Evolutionary conservation across 2,888 invertebrate genomes (phyloP).

Genomic region (Pterostichus madidus): DNA sequence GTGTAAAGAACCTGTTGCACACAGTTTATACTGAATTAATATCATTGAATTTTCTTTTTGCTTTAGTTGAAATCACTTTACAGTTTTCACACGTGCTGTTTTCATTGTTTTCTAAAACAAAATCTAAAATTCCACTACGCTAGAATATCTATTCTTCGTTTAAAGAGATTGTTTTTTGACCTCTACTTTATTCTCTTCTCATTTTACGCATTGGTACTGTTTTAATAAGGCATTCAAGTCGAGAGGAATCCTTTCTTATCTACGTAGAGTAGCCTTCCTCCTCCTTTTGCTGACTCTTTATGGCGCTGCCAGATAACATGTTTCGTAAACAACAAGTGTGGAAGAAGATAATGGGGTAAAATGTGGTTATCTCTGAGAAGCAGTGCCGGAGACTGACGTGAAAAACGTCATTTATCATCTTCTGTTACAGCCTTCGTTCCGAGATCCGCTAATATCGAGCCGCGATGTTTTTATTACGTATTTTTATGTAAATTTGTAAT

Average conservation of each 20-base stretch:
- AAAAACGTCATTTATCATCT: constrained; percentile 59
- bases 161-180: not conserved
- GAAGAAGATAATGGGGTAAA: constrained; percentile 50
- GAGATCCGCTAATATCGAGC: not conserved
- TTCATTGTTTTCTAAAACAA: not conserved
- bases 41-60: not conserved
- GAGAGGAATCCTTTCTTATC: no score
- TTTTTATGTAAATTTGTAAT: constrained; percentile 41
- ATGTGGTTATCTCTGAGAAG: constrained; percentile 38
- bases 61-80: not conserved
- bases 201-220: constrained; percentile 17
- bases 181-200: not conserved
- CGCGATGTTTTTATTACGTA: constrained; percentile 50
- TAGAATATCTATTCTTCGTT: not conserved
- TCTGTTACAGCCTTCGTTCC: constrained; percentile 10
- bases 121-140: not conserved
- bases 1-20: not conserved
- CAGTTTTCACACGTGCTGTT: not conserved
- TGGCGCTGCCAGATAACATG: constrained; percentile 30
- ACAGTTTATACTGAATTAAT: not conserved
- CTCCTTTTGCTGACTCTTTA: not conserved
- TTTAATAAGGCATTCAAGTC: constrained; percentile 8
- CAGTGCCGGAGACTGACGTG: constrained; percentile 39
- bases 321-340: constrained; percentile 56
- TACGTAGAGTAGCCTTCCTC: not conserved